Percentiles rank a stretch among this genome's conserved stretches.
These are phyloP conservation scores for Horisme vitalbata DNA, from an alignment of 2,888 invertebrate genomes.

Conservation along the genomic window DNA sequence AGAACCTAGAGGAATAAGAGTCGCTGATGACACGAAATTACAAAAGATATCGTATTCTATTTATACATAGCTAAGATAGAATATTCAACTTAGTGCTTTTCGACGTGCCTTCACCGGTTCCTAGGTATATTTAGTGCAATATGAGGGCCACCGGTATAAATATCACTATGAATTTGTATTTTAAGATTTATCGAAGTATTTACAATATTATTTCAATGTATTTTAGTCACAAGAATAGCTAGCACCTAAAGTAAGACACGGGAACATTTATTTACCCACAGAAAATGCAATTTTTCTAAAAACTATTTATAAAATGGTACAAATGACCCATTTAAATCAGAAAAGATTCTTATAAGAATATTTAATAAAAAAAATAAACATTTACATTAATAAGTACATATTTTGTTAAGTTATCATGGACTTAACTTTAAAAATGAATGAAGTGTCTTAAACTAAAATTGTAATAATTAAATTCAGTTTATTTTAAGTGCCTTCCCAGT, in stretches of 20 bases:
- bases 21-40: conserved; percentile 38
- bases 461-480: conserved; percentile 2
- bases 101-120: conserved; percentile 69
- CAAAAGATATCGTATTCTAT: conserved; percentile 37
- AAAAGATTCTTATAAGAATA: no score
- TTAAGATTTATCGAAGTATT: conserved; percentile 15
- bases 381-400: no score
- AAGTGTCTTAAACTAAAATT: conserved; percentile 8
- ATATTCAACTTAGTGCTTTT: conserved; percentile 43
- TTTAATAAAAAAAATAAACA: no score
- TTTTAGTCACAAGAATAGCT: conserved; percentile 29
- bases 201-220: conserved; percentile 16
- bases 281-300: no score
- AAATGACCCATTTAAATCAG: background rate
- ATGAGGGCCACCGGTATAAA: conserved; percentile 39
- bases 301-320: no score
- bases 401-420: no score
- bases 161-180: conserved; percentile 17
- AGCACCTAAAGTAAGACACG: conserved; percentile 7
- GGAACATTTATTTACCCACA: no score
- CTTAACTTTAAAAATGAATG: background rate
- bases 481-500: background rate
- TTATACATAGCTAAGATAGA: conserved; percentile 34
- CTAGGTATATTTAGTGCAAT: conserved; percentile 57
- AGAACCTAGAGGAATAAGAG: conserved; percentile 32